Evolutionary conservation across 2,888 invertebrate genomes (phyloP).

Genomic region (Yponomeuta malinellus): DNA sequence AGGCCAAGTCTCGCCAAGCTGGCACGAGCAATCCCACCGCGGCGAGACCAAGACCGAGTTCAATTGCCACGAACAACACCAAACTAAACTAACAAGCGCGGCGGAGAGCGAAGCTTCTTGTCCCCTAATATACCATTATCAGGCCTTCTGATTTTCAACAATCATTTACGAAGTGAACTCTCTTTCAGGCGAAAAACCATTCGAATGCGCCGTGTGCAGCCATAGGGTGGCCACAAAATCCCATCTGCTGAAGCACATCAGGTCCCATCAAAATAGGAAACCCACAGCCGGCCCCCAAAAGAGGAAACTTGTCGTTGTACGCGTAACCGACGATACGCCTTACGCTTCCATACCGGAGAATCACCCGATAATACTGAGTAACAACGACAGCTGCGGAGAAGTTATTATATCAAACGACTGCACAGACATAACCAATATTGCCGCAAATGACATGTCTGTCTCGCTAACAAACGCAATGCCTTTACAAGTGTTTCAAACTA

Average conservation of each 20-base stretch:
- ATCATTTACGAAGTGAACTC: constrained; percentile 4
- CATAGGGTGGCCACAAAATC: constrained; percentile 49
- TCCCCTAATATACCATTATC: too few species aligned
- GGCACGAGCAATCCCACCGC: background rate
- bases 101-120: too few species aligned
- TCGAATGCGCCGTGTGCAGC: constrained; percentile 49
- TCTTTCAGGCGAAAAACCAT: constrained; percentile 58
- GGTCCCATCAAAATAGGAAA: constrained; percentile 39
- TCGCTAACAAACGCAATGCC: constrained; percentile 25
- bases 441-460: background rate
- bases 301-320: constrained; percentile 11
- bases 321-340: constrained; percentile 8
- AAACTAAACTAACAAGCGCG: too few species aligned
- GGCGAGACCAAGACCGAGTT: background rate
- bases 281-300: constrained; percentile 13
- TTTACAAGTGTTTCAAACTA: constrained; percentile 34
- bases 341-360: background rate
- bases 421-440: background rate
- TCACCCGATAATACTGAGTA: background rate
- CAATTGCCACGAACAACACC: background rate
- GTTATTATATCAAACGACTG: constrained; percentile 7
- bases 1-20: too few species aligned
- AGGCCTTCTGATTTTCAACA: too few species aligned
- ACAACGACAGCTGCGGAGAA: constrained; percentile 19
- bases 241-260: constrained; percentile 49